Base-by-base conservation (phyloP, 1,140 invertebrate genomes). In the Ceratina calcarata region DNA sequence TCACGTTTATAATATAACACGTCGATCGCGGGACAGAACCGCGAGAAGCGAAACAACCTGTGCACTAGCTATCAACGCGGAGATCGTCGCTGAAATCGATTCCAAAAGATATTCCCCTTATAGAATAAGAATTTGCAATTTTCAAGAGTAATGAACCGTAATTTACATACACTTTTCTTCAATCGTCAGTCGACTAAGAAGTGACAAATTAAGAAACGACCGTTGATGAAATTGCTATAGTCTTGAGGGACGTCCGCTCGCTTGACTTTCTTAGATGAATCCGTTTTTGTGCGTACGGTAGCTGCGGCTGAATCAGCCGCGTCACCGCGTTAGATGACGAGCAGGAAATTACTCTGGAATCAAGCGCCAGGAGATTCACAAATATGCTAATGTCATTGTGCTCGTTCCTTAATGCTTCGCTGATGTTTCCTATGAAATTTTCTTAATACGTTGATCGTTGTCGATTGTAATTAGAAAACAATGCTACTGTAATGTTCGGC, bases 1-100 rank as follows among this genome's bases (percentile, higher is more conserved):
- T 87, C 82, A 86, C 85, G 85, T 84, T 85, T 70, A 65, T 67
- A 51, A 68, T 62, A 72, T 73, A 81, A 72, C 71, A 6, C 65
- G 60, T 49, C 53, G 80, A 78, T 72, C 57, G 67, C 67, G 49
- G 20, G 45, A 53, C 53, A 32, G 18, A 22, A n/a, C 18, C 32
- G 20, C 1, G 20, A 57, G 10, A 45, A 45, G 37, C n/a, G n/a
- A n/a, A n/a, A n/a, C n/a, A n/a, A n/a, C n/a, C 37, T 45, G 2
- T 32, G 27, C 27, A 32, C 27, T 32, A 32, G 27, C 4, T 32
- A 32, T 32, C 27, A 32, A 32, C 27, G 2, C 27, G 27, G 4
- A 32, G 27, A 32, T 32, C 4, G 27, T 32, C 27, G 27, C 27
- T 4, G 4, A 32, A 32, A 32, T 32, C 27, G 27, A 32, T 32